Percentiles rank a stretch among this genome's conserved stretches.
Conservation (phyloP, 2,888 invertebrate genomes). For the Catonia carolina region DNA sequence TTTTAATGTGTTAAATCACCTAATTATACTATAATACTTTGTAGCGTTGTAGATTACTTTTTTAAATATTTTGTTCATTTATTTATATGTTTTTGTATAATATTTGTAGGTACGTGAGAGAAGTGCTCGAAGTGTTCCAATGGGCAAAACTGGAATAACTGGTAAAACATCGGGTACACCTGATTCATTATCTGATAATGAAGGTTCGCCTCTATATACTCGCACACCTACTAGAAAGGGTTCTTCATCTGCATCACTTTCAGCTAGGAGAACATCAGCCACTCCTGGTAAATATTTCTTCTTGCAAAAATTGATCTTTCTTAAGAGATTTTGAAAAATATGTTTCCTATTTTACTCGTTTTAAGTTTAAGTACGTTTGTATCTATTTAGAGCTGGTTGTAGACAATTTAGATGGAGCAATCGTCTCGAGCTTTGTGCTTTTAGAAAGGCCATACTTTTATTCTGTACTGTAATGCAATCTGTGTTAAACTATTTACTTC, state of each 20-base stretch:
- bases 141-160: conserved; percentile 57
- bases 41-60: no score
- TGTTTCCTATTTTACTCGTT: background rate
- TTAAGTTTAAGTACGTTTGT: background rate
- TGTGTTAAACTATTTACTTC: no score
- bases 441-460: no score
- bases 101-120: conserved; percentile 77
- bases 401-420: no score
- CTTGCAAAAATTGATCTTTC: background rate
- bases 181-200: conserved; percentile 82
- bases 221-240: conserved; percentile 46
- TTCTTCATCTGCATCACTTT: conserved; percentile 31
- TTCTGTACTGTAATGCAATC: no score
- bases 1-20: no score
- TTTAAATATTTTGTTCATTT: no score
- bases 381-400: no score
- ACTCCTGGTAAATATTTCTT: conserved; percentile 56
- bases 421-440: no score
- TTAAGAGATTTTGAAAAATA: background rate
- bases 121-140: conserved; percentile 84
- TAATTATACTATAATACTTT: no score
- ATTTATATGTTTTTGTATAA: no score
- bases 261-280: conserved; percentile 43
- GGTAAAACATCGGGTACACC: conserved; percentile 80
- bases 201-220: conserved; percentile 65